phyloP scores from a whole-genome alignment of 2,888 invertebrate genomes.

The Dryocosmus kuriphilus region DNA sequence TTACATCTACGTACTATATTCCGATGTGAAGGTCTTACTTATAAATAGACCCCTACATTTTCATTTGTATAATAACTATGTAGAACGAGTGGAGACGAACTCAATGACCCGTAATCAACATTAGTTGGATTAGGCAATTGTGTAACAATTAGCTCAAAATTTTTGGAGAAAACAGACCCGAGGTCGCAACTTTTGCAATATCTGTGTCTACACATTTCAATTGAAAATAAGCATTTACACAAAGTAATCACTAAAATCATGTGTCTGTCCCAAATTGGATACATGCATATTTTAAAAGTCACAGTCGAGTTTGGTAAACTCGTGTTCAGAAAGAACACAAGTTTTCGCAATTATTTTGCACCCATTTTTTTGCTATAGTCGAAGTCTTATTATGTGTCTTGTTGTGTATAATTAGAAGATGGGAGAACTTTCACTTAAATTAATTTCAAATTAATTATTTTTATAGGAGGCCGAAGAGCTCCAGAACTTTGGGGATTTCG shows the following conservation, averaged over 20 bases:
- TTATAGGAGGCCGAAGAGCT: slow-evolving; percentile 3
- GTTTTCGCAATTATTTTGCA: too few relatives aligned
- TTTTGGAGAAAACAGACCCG: neutral
- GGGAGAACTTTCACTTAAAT: neutral
- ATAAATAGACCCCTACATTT: slow-evolving; percentile 26
- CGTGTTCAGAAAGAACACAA: too few relatives aligned
- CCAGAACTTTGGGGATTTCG: neutral
- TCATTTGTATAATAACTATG: slow-evolving; percentile 29
- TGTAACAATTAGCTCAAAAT: slow-evolving; percentile 2
- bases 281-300: neutral
- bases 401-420: too few relatives aligned
- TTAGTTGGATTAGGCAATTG: slow-evolving; percentile 21
- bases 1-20: slow-evolving; percentile 11
- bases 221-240: neutral
- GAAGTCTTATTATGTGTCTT: too few relatives aligned
- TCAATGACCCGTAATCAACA: slow-evolving; percentile 21
- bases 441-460: neutral
- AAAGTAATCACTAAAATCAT: neutral
- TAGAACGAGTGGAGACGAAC: slow-evolving; percentile 22
- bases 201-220: neutral
- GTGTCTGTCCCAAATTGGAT: neutral
- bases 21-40: slow-evolving; percentile 25
- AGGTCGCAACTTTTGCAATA: neutral
- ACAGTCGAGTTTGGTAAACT: too few relatives aligned
- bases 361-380: neutral